phyloP scores from a whole-genome alignment of 2,113 vertebrate species.

The Centropristis striata region DNA sequence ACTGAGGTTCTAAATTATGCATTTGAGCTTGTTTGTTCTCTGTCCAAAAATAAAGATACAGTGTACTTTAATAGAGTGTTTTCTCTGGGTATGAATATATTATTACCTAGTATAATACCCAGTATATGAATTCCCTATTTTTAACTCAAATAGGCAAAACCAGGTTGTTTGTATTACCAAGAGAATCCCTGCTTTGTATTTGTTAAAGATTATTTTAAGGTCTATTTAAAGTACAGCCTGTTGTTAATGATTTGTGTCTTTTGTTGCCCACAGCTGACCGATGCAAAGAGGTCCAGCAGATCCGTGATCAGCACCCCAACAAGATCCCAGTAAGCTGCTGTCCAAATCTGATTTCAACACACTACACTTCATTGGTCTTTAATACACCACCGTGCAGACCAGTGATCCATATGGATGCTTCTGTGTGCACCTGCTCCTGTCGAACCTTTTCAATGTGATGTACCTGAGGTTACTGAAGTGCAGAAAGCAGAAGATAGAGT shows the following conservation, averaged over 20 bases:
- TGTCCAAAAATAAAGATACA: background rate
- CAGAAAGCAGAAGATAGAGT: background rate
- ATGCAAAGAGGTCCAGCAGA: constrained; percentile 98
- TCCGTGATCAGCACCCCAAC: constrained; percentile 96
- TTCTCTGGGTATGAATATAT: background rate
- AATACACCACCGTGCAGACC: background rate
- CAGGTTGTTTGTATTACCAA: background rate
- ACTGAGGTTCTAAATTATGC: background rate
- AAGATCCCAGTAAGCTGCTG: constrained; percentile 94
- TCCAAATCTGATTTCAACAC: background rate
- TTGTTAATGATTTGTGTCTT: constrained; percentile 3
- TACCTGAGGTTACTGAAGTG: background rate
- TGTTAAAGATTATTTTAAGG: background rate
- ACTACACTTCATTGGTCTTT: background rate
- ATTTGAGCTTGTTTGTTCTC: background rate
- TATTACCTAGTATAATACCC: background rate
- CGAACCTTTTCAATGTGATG: background rate
- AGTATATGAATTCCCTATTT: too few species aligned
- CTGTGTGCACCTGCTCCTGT: background rate
- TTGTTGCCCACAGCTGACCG: constrained; percentile 89
- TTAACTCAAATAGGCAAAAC: background rate
- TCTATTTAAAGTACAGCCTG: too few species aligned
- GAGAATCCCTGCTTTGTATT: background rate
- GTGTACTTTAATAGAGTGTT: too few species aligned
- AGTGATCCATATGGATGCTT: background rate